These are phyloP conservation scores for Chiropotes sagulatus DNA, from an alignment of 2,797 vertebrate species.

Conservation along the genomic window DNA sequence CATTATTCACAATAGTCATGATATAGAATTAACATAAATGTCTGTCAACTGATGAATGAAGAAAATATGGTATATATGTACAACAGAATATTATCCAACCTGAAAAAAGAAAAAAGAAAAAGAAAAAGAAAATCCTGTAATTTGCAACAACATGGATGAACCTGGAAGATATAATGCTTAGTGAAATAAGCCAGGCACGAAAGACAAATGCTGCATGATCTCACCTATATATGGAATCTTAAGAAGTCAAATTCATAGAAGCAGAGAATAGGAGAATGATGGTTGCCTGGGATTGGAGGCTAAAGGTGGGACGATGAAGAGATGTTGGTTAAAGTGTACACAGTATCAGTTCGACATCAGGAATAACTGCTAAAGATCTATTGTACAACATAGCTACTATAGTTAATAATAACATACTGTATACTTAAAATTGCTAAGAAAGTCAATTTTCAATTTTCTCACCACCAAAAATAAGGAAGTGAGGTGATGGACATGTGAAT, in stretches of 20 bases:
- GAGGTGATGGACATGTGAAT: background rate
- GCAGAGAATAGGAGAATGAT: background rate
- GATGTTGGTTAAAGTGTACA: background rate
- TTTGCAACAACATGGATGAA: background rate
- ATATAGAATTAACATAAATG: background rate
- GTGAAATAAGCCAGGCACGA: background rate
- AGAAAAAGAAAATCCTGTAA: background rate
- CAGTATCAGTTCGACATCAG: background rate
- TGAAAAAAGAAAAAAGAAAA: too few species aligned
- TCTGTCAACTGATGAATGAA: background rate
- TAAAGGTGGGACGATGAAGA: background rate
- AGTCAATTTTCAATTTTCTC: background rate
- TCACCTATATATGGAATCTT: background rate
- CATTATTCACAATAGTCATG: background rate
- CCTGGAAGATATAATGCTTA: background rate
- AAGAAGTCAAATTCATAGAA: background rate
- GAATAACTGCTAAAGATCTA: background rate
- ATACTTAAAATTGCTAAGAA: background rate
- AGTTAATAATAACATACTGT: background rate
- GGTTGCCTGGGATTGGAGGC: too few species aligned
- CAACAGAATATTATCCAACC: background rate
- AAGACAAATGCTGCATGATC: background rate
- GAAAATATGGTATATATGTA: background rate
- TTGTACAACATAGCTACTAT: background rate
- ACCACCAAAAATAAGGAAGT: background rate